Evolutionary conservation across 2,888 invertebrate species (phyloP).

Genomic region (Eristalinus aeneus): DNA sequence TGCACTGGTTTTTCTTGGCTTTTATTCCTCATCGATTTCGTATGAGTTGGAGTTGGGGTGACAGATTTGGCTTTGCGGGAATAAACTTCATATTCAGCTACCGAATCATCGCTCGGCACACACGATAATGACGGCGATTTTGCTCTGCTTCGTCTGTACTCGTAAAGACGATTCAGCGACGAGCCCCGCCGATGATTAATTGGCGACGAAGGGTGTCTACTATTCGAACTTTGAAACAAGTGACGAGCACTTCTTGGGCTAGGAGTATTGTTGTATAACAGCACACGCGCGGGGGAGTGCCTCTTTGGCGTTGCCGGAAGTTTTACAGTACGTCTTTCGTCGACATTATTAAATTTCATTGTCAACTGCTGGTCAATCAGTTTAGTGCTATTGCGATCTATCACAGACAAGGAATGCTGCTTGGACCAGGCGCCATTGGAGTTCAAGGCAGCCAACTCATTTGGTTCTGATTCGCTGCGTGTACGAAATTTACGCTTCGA

Average conservation of each 20-base stretch:
- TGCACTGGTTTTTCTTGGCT: slow-evolving; percentile 11
- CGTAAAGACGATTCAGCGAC: slow-evolving; percentile 68
- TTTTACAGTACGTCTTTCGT: slow-evolving; percentile 49
- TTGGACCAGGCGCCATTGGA: slow-evolving; percentile 24
- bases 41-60: slow-evolving; percentile 52
- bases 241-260: slow-evolving; percentile 76
- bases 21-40: neutral
- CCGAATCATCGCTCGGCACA: slow-evolving; percentile 33
- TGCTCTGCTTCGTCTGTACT: slow-evolving; percentile 66
- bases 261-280: slow-evolving; percentile 77
- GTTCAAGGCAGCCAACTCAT: slow-evolving; percentile 43
- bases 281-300: slow-evolving; percentile 76
- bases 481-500: slow-evolving; percentile 73
- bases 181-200: slow-evolving; percentile 61
- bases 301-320: slow-evolving; percentile 72
- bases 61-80: slow-evolving; percentile 66
- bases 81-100: slow-evolving; percentile 42
- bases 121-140: slow-evolving; percentile 67
- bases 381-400: slow-evolving; percentile 30
- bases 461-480: slow-evolving; percentile 73
- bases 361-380: slow-evolving; percentile 2
- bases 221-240: slow-evolving; percentile 27
- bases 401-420: slow-evolving; percentile 26
- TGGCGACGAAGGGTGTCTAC: slow-evolving; percentile 58
- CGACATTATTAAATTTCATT: slow-evolving; percentile 32